Evolutionary conservation across 2,888 invertebrate genomes (phyloP).

Genomic region (Phaonia tiefii): DNA sequence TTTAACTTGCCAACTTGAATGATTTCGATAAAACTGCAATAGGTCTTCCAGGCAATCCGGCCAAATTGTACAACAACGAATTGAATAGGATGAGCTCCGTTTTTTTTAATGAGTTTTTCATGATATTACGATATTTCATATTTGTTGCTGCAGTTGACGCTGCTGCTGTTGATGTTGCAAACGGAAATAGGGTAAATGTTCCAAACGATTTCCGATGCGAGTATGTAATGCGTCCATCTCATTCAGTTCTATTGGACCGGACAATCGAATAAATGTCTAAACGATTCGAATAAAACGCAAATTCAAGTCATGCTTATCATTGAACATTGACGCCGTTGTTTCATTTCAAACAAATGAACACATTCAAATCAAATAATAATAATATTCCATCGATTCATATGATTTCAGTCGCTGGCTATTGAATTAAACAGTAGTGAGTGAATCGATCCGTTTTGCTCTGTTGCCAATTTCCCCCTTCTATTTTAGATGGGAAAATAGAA

Average conservation of each 20-base stretch:
- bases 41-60: too few species aligned
- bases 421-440: conserved; percentile 58
- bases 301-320: conserved; percentile 54
- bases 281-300: neutral
- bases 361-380: conserved; percentile 30
- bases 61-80: too few species aligned
- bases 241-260: neutral
- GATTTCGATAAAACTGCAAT: too few species aligned
- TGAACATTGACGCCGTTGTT: conserved; percentile 67
- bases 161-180: conserved; percentile 29
- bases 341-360: conserved; percentile 61
- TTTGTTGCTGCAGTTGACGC: neutral
- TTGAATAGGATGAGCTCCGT: too few species aligned
- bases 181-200: conserved; percentile 64
- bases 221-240: conserved; percentile 21
- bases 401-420: conserved; percentile 21
- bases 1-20: too few species aligned
- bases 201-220: conserved; percentile 64
- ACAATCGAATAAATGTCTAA: conserved; percentile 25
- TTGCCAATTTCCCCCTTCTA: neutral
- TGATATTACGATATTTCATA: too few species aligned
- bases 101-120: too few species aligned
- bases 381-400: neutral
- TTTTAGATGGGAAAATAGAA: conserved; percentile 25
- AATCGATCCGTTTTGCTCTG: conserved; percentile 23